Base-by-base conservation (phyloP, 2,888 invertebrate species). In the Polia nebulosa region DNA sequence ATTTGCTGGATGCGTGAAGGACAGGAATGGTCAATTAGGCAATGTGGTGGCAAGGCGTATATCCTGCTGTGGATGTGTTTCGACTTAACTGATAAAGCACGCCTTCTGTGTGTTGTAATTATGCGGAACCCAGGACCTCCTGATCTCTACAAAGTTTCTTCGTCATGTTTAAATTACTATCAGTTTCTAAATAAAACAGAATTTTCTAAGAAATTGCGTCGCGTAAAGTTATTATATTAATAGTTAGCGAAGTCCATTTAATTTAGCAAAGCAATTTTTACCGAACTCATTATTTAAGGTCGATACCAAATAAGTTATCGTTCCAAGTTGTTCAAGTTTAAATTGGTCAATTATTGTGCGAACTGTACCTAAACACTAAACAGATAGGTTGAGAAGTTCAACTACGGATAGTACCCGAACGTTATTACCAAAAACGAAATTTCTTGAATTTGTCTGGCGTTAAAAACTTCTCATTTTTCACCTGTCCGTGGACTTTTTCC, bases 271-370 rank as follows among this genome's bases (percentile, higher is more conserved):
- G 9, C 2, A 55, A 11, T 73, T 51, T 44, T 32, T 32, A 3
- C 11, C 44, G 3, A 36, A 51, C 29, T 36, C 8, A 61, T 57
- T 64, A 57, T 27, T 22, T 44, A 39, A 60, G 39, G 49, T 57
- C 34, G 25, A 29, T 25, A 64, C 13, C 36, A 41, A 70, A 64
- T 76, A 61, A 45, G 51, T 44, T 64, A 72, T 47, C 1, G 58
- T 72, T 72, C 3, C 11, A 25, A 64, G 47, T 55, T 62, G 51
- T 72, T 56, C 53, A 56, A 65, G 55, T 73, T 69, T 52, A 60
- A 69, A 78, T 78, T 73, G 59, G 11, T 66, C 62, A 58, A 66
- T 78, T 78, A 73, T 59, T 20, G 44, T 52, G 36, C 34, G 9
- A 7, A 45, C 34, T 27, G 17, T 7, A 8, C 4, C 13, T 52